A percentile compares a stretch with the other conserved stretches of the same genome.
Evolutionary conservation across 2,113 vertebrate species (phyloP).

Genomic region (Myrmophylax atrothorax): DNA sequence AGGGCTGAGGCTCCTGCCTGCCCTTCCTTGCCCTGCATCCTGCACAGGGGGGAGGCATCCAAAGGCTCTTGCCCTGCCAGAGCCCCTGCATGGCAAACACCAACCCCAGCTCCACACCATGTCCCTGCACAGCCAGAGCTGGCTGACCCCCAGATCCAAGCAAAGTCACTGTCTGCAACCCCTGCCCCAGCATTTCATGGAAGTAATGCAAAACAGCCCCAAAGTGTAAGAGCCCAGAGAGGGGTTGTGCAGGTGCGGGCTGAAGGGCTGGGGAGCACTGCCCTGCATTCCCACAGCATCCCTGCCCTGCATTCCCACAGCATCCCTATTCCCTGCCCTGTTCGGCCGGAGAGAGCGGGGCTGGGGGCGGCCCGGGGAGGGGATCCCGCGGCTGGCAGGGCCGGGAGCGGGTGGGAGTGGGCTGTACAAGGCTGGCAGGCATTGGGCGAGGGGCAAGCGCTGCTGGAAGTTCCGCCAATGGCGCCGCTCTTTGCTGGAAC

Average conservation of each 20-base stretch:
- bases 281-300: background rate
- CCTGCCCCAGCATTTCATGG: background rate
- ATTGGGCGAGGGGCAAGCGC: background rate
- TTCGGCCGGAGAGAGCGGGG: fast-evolving
- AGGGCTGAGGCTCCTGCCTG: background rate
- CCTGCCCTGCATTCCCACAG: background rate
- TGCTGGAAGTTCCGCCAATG: background rate
- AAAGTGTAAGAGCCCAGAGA: fast-evolving
- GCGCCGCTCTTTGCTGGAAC: background rate
- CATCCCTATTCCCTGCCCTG: background rate
- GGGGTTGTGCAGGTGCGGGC: background rate
- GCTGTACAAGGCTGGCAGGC: background rate
- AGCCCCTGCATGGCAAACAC: fast-evolving
- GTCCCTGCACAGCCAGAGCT: background rate
- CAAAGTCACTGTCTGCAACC: fast-evolving
- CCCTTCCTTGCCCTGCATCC: background rate
- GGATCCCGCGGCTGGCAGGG: background rate
- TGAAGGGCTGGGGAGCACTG: background rate
- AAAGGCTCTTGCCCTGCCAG: background rate
- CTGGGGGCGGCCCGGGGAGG: background rate
- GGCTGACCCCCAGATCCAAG: fast-evolving
- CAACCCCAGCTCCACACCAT: background rate
- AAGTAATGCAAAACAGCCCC: fast-evolving
- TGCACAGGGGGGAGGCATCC: background rate
- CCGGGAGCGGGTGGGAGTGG: background rate